Conservation (phyloP, 2,797 vertebrate species). For the Gallinago nigripennis region DNA sequence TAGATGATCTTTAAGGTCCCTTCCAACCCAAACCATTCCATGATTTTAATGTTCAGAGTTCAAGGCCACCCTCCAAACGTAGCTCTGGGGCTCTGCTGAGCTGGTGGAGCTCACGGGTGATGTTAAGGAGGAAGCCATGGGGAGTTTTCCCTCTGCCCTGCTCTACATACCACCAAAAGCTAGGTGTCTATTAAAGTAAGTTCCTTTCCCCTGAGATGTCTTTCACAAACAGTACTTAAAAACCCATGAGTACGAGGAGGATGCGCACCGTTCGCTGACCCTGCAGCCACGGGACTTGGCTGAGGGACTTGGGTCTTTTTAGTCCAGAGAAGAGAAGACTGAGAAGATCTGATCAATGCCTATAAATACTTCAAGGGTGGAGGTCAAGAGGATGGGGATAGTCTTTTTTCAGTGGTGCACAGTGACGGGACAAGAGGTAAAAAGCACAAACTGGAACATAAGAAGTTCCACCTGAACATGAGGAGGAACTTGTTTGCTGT, state of each 20-base stretch:
- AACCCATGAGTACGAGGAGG: not conserved
- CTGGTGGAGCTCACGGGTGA: not conserved
- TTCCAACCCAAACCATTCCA: too few species aligned
- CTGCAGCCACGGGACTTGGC: slow-evolving; percentile 3
- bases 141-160: not conserved
- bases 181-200: slow-evolving; percentile 16
- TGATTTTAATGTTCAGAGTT: not conserved
- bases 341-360: too few species aligned
- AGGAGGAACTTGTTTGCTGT: too few species aligned
- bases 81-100: not conserved
- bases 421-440: too few species aligned
- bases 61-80: not conserved
- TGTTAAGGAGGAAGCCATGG: not conserved
- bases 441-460: too few species aligned
- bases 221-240: slow-evolving; percentile 49
- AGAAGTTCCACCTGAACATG: too few species aligned
- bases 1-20: not conserved
- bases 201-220: slow-evolving; percentile 33
- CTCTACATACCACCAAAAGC: slow-evolving; percentile 33
- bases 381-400: too few species aligned
- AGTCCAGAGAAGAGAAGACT: too few species aligned
- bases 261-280: not conserved
- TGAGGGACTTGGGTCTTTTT: too few species aligned
- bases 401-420: too few species aligned
- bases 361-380: too few species aligned